Conservation (phyloP, 2,888 invertebrate genomes). For the Eupithecia pulchellata region DNA sequence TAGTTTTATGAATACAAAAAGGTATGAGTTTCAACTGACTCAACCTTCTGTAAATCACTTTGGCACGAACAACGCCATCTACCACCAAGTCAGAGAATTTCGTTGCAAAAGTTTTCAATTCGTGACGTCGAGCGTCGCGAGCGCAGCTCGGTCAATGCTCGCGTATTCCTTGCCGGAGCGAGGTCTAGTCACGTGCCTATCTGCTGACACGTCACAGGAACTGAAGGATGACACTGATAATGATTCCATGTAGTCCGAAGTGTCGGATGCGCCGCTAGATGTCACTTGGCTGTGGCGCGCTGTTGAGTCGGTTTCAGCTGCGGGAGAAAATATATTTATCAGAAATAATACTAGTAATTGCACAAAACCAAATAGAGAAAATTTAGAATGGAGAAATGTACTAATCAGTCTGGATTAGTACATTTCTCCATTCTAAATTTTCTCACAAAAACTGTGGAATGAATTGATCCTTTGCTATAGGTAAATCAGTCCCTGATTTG, state of each 20-base stretch:
- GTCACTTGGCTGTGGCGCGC: conserved; percentile 85
- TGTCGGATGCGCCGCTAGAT: conserved; percentile 90
- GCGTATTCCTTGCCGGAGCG: conserved; percentile 80
- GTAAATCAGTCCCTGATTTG: too few relatives aligned
- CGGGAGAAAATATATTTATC: conserved; percentile 15
- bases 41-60: conserved; percentile 6
- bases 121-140: conserved; percentile 47
- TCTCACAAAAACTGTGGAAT: too few relatives aligned
- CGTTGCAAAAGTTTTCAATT: conserved; percentile 28
- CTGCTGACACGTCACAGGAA: conserved; percentile 86
- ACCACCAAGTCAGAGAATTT: conserved; percentile 20
- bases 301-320: conserved; percentile 79
- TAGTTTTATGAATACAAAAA: neutral
- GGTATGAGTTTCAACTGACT: neutral
- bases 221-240: conserved; percentile 89
- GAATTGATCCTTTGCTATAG: too few relatives aligned
- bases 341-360: too few relatives aligned
- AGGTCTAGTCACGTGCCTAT: conserved; percentile 74
- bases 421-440: too few relatives aligned
- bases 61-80: conserved; percentile 28
- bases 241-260: conserved; percentile 91
- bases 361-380: too few relatives aligned
- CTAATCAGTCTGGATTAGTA: too few relatives aligned
- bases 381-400: too few relatives aligned
- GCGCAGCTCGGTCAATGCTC: conserved; percentile 69